phyloP scores from a whole-genome alignment of 1,140 invertebrate species.

The Zaprionus camerounensis region DNA sequence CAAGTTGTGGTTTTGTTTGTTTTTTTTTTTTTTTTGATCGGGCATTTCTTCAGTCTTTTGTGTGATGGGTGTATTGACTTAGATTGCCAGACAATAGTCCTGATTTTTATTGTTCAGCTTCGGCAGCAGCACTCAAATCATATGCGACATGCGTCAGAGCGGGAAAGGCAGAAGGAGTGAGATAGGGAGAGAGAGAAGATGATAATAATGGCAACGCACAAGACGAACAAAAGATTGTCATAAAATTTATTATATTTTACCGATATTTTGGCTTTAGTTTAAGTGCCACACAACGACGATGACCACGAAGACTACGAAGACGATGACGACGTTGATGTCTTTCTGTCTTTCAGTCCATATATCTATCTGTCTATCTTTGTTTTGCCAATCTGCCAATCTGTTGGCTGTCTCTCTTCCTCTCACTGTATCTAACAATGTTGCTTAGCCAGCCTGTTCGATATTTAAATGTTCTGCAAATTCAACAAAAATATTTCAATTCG shows the following conservation, averaged over 20 bases:
- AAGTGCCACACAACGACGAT: background rate
- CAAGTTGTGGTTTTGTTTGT: conserved; percentile 6
- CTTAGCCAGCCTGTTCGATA: conserved; percentile 2
- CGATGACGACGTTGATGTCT: background rate
- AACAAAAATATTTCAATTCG: conserved; percentile 25
- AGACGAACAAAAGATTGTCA: conserved; percentile 61
- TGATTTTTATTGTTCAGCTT: conserved; percentile 62
- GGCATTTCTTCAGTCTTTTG: conserved; percentile 36
- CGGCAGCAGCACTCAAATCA: conserved; percentile 7
- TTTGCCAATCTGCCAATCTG: conserved; percentile 1
- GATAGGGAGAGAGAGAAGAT: conserved; percentile 35
- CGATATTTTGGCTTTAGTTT: conserved; percentile 49
- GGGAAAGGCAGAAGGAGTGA: conserved; percentile 3
- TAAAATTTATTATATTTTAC: conserved; percentile 79
- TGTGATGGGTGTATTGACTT: conserved; percentile 63
- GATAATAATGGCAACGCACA: conserved; percentile 77
- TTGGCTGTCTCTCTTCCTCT: background rate
- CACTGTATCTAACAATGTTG: background rate
- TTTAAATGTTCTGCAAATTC: conserved; percentile 38
- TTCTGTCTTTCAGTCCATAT: conserved; percentile 28
- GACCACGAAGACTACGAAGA: background rate
- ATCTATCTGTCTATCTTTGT: background rate
- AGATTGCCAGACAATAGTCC: conserved; percentile 73
- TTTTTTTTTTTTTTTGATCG: background rate
- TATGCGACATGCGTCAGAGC: background rate